phyloP scores from a whole-genome alignment of 2,888 invertebrate genomes.

The Leucophenga montana region DNA sequence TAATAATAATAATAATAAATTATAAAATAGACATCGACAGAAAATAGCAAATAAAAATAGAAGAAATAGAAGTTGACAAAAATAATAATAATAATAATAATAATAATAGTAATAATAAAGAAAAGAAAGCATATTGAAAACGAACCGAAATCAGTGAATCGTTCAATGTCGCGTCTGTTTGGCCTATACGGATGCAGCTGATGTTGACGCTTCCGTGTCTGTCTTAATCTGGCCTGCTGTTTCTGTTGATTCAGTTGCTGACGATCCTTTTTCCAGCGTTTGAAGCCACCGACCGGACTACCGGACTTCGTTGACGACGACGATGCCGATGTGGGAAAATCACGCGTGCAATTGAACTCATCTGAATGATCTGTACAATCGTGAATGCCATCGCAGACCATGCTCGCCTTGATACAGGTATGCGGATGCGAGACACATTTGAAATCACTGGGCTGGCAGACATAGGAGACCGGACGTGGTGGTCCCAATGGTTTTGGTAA shows the following conservation, averaged over 20 bases:
- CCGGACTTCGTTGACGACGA: constrained; percentile 28
- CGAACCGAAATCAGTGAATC: constrained; percentile 67
- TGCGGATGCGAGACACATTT: constrained; percentile 72
- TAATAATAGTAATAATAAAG: neutral
- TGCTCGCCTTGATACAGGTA: constrained; percentile 68
- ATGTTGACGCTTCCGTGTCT: constrained; percentile 26
- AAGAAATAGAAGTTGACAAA: constrained; percentile 22
- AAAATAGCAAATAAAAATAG: constrained; percentile 25
- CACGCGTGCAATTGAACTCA: constrained; percentile 76
- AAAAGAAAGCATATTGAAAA: constrained; percentile 52
- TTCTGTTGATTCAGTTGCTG: constrained; percentile 1
- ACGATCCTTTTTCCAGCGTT: constrained; percentile 69
- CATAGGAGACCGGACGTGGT: constrained; percentile 50
- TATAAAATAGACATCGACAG: constrained; percentile 22
- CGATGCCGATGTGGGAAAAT: constrained; percentile 38
- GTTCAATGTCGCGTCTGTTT: constrained; percentile 32
- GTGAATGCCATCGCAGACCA: constrained; percentile 75
- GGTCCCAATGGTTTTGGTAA: constrained; percentile 31
- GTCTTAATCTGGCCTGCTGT: constrained; percentile 1
- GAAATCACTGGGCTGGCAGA: constrained; percentile 70
- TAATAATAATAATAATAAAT: constrained; percentile 29
- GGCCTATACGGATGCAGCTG: constrained; percentile 34
- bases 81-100: constrained; percentile 19
- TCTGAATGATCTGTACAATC: constrained; percentile 79
- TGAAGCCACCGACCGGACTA: constrained; percentile 44